Evolutionary conservation across 1,140 invertebrate species (phyloP), one percentile per base, ranked within the genome.

Genomic region (Leptinotarsa undecemlineata): DNA sequence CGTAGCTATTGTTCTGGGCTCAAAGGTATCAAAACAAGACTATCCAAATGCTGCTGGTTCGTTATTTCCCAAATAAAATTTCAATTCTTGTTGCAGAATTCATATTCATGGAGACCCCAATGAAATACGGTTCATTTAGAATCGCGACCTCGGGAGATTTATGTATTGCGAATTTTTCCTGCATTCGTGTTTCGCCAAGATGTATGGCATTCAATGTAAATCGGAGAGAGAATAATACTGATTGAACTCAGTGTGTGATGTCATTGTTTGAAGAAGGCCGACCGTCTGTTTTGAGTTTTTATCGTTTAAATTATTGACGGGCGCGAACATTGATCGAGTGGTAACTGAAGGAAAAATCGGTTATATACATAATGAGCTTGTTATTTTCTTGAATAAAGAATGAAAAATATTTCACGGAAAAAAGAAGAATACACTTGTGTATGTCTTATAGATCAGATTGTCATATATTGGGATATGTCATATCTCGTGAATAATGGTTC

Each of bases 201-300:
- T 79, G 77, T 80, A 80, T 79, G 75, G 80, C 79, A 81, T 81
- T 81, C 80, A 81, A 81, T 80, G 80, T 81, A 81, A 81, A 81
- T 79, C 74, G 77, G 77, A 73, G 61, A 77, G 77, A 79, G 77
- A 81, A 81, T 80, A 79, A 81, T 81, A 81, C 77, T 79, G 76
- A 79, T 79, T 79, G 69, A 48, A 48, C 48, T 62, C 69, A 17
- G 69, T 71, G 69, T 71, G 69, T 71, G 69, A 71, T 71, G 69
- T 71, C 69, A 71, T 71, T 71, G 69, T 71, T 71, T 71, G 3
- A 51, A 48, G 48, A 47, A 47, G 68, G 51, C 51, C 51, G 51
- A 57, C 51, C 51, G 51, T 17, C 51, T 19, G 51, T 23, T n/a
- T 33, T 17, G 23, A 17, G 48, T 51, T 69, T 69, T 69, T 69